A percentile compares a stretch with the other conserved stretches of the same genome.
These are phyloP conservation scores for Pocota personata DNA, from an alignment of 2,888 invertebrate genomes.

Conservation along the genomic window DNA sequence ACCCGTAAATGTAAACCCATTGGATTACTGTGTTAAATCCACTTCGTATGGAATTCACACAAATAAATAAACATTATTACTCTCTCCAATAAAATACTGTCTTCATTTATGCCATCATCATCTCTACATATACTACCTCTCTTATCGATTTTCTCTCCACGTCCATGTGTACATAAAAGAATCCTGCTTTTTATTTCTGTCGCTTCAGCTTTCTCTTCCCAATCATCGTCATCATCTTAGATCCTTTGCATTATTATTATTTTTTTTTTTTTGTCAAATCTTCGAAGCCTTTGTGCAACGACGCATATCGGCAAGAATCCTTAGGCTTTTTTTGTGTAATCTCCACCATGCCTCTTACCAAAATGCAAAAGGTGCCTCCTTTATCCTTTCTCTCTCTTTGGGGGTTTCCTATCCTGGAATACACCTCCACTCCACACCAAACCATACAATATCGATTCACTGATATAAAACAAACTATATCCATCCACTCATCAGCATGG, in stretches of 20 bases:
- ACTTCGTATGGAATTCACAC: neutral
- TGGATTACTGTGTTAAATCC: no score
- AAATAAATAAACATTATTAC: neutral
- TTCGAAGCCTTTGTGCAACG: conserved; percentile 37
- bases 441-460: conserved; percentile 48
- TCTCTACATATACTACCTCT: neutral
- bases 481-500: conserved; percentile 9
- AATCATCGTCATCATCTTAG: conserved; percentile 14
- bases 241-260: conserved; percentile 46
- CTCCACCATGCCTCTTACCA: conserved; percentile 5
- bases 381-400: conserved; percentile 13
- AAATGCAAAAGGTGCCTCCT: conserved; percentile 36
- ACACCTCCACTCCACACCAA: neutral
- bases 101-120: neutral
- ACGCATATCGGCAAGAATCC: conserved; percentile 39
- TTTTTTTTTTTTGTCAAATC: no score
- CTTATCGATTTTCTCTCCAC: conserved; percentile 32
- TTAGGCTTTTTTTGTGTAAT: conserved; percentile 9
- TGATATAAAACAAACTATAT: conserved; percentile 25
- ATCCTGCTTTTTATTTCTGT: conserved; percentile 12
- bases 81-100: neutral
- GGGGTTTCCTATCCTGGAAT: neutral
- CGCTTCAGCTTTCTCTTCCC: conserved; percentile 14
- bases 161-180: neutral
- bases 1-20: no score